phyloP scores from a whole-genome alignment of 2,888 invertebrate species.

The Eueremaeus valkanovi region DNA sequence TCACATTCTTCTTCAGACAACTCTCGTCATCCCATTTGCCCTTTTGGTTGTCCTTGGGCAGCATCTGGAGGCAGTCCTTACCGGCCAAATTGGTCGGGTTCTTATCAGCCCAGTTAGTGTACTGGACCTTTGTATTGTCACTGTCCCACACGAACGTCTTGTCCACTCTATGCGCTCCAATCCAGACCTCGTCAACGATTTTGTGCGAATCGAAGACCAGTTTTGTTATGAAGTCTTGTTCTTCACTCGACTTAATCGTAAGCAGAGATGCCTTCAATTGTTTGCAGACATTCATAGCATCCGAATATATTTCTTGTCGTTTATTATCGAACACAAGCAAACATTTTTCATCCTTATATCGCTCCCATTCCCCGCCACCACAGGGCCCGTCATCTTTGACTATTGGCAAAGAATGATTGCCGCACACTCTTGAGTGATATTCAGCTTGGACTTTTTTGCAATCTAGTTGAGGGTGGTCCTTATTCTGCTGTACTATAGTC shows the following conservation, averaged over 20 bases:
- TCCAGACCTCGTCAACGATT: background rate
- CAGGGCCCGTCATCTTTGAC: background rate
- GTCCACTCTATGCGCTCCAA: background rate
- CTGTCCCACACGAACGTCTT: background rate
- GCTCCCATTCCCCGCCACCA: background rate
- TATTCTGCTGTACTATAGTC: too few relatives aligned
- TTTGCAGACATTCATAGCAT: too few relatives aligned
- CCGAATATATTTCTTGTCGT: background rate
- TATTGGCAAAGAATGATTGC: too few relatives aligned
- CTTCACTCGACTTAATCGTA: background rate
- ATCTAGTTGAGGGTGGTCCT: too few relatives aligned
- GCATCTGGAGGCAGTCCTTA: background rate
- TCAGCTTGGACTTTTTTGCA: too few relatives aligned
- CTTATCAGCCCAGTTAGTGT: background rate
- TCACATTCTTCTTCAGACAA: background rate
- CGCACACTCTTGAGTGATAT: too few relatives aligned
- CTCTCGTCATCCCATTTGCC: constrained; percentile 17
- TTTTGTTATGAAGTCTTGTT: background rate
- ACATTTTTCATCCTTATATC: constrained; percentile 10
- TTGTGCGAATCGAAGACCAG: background rate
- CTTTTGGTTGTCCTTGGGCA: background rate
- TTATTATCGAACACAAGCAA: background rate
- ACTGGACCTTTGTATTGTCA: background rate
- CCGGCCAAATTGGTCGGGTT: background rate
- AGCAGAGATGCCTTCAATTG: background rate